Conservation (phyloP, 2,888 invertebrate genomes). For the Fragum fragum region DNA sequence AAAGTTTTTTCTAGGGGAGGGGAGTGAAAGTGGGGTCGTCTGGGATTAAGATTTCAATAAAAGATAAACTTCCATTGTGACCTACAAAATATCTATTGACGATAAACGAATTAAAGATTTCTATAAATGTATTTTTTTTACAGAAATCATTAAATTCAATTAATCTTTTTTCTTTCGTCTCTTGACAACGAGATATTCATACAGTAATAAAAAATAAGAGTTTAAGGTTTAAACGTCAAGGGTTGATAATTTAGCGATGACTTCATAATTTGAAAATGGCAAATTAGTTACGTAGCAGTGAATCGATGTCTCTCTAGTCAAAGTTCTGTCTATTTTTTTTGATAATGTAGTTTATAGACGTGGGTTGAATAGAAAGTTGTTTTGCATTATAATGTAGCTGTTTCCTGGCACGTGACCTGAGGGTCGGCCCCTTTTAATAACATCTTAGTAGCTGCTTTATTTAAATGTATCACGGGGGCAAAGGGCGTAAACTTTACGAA, state of each 20-base stretch:
- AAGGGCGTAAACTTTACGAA: slow-evolving; percentile 6
- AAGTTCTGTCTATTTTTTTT: slow-evolving; percentile 7
- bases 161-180: too few relatives aligned
- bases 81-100: too few relatives aligned
- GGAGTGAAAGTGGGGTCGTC: too few relatives aligned
- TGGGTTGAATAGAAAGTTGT: slow-evolving; percentile 14
- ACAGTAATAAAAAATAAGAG: too few relatives aligned
- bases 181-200: too few relatives aligned
- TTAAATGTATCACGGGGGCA: not conserved
- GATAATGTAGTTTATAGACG: slow-evolving; percentile 21
- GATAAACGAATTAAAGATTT: too few relatives aligned
- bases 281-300: not conserved
- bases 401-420: slow-evolving; percentile 21
- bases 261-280: slow-evolving; percentile 7
- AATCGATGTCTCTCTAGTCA: not conserved
- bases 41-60: too few relatives aligned
- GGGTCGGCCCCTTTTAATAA: slow-evolving; percentile 14
- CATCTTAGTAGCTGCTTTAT: not conserved
- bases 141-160: too few relatives aligned
- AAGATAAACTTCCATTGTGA: too few relatives aligned
- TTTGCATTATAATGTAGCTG: slow-evolving; percentile 25
- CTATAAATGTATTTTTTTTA: too few relatives aligned
- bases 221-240: not conserved
- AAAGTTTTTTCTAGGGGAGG: too few relatives aligned
- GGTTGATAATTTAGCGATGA: not conserved